phyloP scores from a whole-genome alignment of 2,113 vertebrate genomes.

The Tragelaphus imberbis region DNA sequence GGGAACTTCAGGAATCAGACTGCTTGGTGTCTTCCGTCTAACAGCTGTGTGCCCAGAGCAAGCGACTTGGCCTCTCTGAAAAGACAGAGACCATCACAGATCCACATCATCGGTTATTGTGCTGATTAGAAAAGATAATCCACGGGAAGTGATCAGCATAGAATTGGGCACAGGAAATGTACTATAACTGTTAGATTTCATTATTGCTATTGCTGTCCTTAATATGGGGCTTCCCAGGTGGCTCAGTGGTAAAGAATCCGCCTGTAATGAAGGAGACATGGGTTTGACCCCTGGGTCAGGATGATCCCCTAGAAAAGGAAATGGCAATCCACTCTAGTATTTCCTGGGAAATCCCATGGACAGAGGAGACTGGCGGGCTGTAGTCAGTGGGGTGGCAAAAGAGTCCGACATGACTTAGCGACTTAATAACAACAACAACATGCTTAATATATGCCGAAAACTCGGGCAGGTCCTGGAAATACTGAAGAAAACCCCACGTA shows the following conservation, averaged over 20 bases:
- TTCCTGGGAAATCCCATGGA: not conserved
- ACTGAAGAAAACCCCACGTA: not conserved
- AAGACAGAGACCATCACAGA: not conserved
- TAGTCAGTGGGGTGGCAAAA: not conserved
- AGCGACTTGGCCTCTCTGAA: not conserved
- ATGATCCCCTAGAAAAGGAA: not conserved
- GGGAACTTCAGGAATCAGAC: not conserved
- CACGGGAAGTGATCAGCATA: not conserved
- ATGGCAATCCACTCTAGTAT: not conserved
- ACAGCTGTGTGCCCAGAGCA: not conserved
- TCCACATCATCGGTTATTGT: not conserved
- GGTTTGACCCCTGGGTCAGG: not conserved
- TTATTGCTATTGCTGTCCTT: not conserved
- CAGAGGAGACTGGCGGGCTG: not conserved
- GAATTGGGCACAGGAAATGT: not conserved
- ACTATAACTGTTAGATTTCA: not conserved
- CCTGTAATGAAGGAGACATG: not conserved
- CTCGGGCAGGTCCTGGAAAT: not conserved
- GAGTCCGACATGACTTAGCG: not conserved
- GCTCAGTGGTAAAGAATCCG: not conserved
- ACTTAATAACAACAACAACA: not conserved
- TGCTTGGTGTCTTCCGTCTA: not conserved
- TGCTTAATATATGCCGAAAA: not conserved
- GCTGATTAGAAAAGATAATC: not conserved
- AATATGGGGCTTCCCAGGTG: not conserved